Percentiles rank a stretch among this genome's conserved stretches.
Evolutionary conservation across 2,888 invertebrate species (phyloP).

Genomic region (Craniophora ligustri): DNA sequence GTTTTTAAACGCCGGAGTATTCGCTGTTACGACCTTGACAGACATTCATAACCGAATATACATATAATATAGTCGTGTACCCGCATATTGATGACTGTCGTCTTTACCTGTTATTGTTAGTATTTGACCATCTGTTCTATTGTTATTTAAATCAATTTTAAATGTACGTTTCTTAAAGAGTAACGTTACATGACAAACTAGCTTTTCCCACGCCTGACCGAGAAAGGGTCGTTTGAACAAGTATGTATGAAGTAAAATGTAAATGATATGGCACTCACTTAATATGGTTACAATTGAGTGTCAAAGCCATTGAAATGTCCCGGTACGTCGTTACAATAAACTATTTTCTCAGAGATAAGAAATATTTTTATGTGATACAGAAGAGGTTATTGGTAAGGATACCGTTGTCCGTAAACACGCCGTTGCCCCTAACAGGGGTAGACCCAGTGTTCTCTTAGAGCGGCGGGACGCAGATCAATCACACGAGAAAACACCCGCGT

Average conservation of each 20-base stretch:
- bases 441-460: conserved; percentile 43
- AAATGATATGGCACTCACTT: conserved; percentile 40
- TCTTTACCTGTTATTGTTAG: conserved; percentile 52
- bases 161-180: conserved; percentile 29
- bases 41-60: conserved; percentile 64
- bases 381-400: conserved; percentile 31
- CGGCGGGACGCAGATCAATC: conserved; percentile 75
- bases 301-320: conserved; percentile 32
- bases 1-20: conserved; percentile 57
- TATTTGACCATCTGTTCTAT: conserved; percentile 52
- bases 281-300: conserved; percentile 31
- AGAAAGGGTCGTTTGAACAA: conserved; percentile 42
- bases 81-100: conserved; percentile 53
- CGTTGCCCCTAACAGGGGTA: conserved; percentile 28
- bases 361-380: conserved; percentile 6
- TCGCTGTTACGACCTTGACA: conserved; percentile 71
- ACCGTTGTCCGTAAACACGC: conserved; percentile 41
- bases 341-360: conserved; percentile 17
- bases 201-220: conserved; percentile 49
- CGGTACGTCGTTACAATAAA: conserved; percentile 14
- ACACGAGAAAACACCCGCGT: conserved; percentile 78
- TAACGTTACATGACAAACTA: conserved; percentile 27
- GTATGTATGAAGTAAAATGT: conserved; percentile 47
- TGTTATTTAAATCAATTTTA: conserved; percentile 50
- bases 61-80: conserved; percentile 58